These are phyloP conservation scores for Umimayanthus chanpuru DNA, from an alignment of 92 coral and sea anemone species.

Conservation along the genomic window DNA sequence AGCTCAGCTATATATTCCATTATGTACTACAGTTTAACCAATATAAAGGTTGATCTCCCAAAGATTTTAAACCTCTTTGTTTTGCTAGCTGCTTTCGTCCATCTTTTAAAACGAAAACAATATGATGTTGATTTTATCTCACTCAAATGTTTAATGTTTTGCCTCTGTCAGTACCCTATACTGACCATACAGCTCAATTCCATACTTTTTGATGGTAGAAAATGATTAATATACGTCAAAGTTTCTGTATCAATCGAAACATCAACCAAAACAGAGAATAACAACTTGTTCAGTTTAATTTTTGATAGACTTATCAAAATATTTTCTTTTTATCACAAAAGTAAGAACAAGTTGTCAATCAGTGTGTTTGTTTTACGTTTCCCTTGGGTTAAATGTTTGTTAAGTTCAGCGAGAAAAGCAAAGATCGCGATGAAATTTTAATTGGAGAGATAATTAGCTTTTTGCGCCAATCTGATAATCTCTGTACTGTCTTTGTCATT, in stretches of 20 bases:
- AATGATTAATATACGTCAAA: background rate
- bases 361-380: constrained; percentile 27
- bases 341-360: constrained; percentile 16
- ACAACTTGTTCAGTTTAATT: background rate
- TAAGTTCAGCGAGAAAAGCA: constrained; percentile 24
- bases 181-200: background rate
- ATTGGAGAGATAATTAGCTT: constrained; percentile 38
- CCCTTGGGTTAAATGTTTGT: constrained; percentile 24
- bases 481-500: constrained; percentile 3
- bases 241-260: background rate
- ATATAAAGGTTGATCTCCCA: background rate
- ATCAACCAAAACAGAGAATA: background rate
- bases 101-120: too few relatives aligned
- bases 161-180: background rate
- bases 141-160: background rate
- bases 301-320: background rate
- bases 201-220: background rate
- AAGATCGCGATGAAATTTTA: constrained; percentile 27
- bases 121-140: background rate
- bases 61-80: background rate
- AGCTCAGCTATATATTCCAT: background rate
- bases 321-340: constrained; percentile 12
- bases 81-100: background rate
- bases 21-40: background rate
- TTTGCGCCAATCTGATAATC: constrained; percentile 13